Conservation (phyloP, 1,140 invertebrate genomes). For the Lordiphosa clarofinis region DNA sequence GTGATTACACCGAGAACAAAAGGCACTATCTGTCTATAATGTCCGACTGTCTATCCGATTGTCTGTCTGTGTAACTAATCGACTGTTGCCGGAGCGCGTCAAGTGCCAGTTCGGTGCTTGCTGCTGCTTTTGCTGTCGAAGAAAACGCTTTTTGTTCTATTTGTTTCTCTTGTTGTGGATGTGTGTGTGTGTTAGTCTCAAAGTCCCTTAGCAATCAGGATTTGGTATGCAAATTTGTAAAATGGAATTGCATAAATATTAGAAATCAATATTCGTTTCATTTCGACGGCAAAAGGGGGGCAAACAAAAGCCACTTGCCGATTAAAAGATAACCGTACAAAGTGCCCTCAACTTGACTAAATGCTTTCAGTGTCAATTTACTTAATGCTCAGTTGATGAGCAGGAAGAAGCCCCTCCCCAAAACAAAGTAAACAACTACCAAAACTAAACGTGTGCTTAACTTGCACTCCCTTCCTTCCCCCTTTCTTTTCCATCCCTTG, state of each 20-base stretch:
- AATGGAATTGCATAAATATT: constrained; percentile 77
- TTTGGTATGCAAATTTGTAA: constrained; percentile 74
- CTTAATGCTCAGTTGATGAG: constrained; percentile 35
- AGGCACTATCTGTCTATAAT: constrained; percentile 71
- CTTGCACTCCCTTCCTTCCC: constrained; percentile 30
- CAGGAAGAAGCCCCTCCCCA: constrained; percentile 25
- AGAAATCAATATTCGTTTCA: constrained; percentile 69
- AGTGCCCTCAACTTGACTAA: constrained; percentile 49
- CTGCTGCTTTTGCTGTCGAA: constrained; percentile 16
- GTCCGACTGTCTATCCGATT: constrained; percentile 42
- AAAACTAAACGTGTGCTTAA: constrained; percentile 47
- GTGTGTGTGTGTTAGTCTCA: constrained; percentile 28
- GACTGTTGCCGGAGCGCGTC: constrained; percentile 71
- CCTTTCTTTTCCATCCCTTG: constrained; percentile 11
- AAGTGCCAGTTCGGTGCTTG: constrained; percentile 45
- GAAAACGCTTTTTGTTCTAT: constrained; percentile 27
- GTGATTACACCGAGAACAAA: constrained; percentile 72
- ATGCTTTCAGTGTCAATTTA: constrained; percentile 69
- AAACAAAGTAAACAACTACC: constrained; percentile 20
- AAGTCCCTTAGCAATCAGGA: constrained; percentile 73
- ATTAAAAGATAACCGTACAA: constrained; percentile 63
- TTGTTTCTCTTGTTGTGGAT: constrained; percentile 9
- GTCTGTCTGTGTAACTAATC: constrained; percentile 55
- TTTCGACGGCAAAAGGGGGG: background rate
- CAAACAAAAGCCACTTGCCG: constrained; percentile 19